These are phyloP conservation scores for Diachasma alloeum DNA, from an alignment of 1,140 invertebrate genomes.

Conservation along the genomic window DNA sequence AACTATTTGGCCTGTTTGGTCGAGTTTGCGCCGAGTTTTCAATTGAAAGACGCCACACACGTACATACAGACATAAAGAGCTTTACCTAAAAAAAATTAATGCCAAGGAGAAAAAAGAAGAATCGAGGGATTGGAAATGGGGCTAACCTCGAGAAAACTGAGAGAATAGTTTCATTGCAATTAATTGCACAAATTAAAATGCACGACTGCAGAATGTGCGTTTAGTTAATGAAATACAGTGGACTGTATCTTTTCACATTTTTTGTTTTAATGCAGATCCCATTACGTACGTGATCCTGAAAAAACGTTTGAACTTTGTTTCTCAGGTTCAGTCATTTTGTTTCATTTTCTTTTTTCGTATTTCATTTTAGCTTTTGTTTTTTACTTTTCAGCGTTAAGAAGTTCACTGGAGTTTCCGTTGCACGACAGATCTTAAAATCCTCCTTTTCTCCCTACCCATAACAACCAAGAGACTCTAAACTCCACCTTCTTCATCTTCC, in stretches of 20 bases:
- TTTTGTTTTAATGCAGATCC: background rate
- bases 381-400: background rate
- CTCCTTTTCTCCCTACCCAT: background rate
- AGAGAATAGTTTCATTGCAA: background rate
- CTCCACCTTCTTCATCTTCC: constrained; percentile 5
- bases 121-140: background rate
- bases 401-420: background rate
- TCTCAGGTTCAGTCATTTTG: background rate
- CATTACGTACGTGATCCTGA: too few relatives aligned
- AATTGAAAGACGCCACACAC: constrained; percentile 6
- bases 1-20: background rate
- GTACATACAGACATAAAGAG: background rate
- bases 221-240: too few relatives aligned
- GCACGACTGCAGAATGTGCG: background rate
- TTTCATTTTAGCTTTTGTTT: background rate
- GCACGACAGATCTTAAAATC: constrained; percentile 12
- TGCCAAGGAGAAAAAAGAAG: background rate
- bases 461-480: background rate
- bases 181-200: constrained; percentile 15
- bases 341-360: background rate
- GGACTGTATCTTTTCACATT: background rate
- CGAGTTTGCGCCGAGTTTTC: constrained; percentile 8
- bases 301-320: background rate
- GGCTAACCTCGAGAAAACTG: background rate
- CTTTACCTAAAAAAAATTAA: background rate